Percentiles rank a stretch among this genome's conserved stretches.
These are phyloP conservation scores for Arion vulgaris DNA, from an alignment of 1,140 invertebrate species.

Conservation along the genomic window DNA sequence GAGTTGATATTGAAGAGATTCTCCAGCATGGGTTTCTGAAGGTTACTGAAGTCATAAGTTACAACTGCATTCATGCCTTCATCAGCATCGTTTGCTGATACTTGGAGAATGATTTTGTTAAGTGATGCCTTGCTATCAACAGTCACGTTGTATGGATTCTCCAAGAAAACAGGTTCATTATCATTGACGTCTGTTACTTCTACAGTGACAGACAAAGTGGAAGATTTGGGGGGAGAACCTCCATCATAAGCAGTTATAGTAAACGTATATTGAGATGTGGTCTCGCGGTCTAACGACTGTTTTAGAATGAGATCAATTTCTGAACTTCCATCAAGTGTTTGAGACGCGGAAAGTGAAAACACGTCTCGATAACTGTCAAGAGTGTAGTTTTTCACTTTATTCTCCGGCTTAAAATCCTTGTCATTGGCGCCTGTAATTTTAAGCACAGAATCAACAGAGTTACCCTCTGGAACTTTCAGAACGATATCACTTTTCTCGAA, in stretches of 20 bases:
- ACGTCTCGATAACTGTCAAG: slow-evolving; percentile 40
- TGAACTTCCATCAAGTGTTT: slow-evolving; percentile 55
- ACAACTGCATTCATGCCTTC: slow-evolving; percentile 85
- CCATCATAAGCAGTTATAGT: slow-evolving; percentile 83
- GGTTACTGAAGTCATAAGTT: slow-evolving; percentile 80
- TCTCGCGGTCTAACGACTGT: slow-evolving; percentile 83
- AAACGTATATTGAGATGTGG: slow-evolving; percentile 82
- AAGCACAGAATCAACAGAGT: slow-evolving; percentile 84
- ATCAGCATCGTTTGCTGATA: slow-evolving; percentile 86
- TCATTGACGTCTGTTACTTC: slow-evolving; percentile 72
- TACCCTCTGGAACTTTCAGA: slow-evolving; percentile 49
- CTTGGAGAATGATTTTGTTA: slow-evolving; percentile 68
- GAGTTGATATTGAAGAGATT: slow-evolving; percentile 52
- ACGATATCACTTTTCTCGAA: slow-evolving; percentile 42
- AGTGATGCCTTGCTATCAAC: slow-evolving; percentile 50
- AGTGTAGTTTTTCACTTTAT: slow-evolving; percentile 48
- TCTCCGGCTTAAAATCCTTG: slow-evolving; percentile 45
- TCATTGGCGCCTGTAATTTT: slow-evolving; percentile 85
- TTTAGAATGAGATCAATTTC: slow-evolving; percentile 42
- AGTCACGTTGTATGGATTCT: slow-evolving; percentile 90
- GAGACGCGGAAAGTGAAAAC: slow-evolving; percentile 44
- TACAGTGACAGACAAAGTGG: slow-evolving; percentile 77
- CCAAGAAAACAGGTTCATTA: slow-evolving; percentile 78
- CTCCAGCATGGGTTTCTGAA: slow-evolving; percentile 52
- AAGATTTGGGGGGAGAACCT: slow-evolving; percentile 49